phyloP scores from a whole-genome alignment of 2,797 vertebrate species.

The Bradypus variegatus region DNA sequence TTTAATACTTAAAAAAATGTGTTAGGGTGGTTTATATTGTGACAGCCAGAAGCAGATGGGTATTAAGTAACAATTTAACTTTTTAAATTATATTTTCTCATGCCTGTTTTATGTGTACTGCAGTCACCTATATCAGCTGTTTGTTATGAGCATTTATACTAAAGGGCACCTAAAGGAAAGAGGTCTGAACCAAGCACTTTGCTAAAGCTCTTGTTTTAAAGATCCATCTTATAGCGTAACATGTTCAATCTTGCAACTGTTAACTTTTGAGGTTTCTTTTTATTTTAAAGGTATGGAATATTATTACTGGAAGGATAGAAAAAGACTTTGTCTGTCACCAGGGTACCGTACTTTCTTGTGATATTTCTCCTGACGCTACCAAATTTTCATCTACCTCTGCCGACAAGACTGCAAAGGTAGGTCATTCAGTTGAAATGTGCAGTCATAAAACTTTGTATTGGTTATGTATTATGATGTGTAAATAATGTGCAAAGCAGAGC shows the following conservation, averaged over 20 bases:
- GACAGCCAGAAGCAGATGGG: neutral
- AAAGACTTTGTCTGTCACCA: constrained; percentile 83
- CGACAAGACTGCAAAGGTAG: constrained; percentile 92
- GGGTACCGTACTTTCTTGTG: constrained; percentile 87
- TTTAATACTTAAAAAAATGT: neutral
- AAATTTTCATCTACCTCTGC: constrained; percentile 89
- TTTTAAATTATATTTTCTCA: neutral
- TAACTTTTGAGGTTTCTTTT: constrained; percentile 1
- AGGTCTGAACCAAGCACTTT: neutral
- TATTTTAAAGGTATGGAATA: constrained; percentile 84
- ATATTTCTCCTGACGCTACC: constrained; percentile 80
- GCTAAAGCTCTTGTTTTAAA: neutral
- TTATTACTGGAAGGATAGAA: constrained; percentile 76
- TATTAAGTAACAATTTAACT: neutral
- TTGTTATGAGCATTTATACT: constrained; percentile 1
- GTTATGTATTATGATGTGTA: neutral
- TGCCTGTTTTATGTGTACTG: neutral
- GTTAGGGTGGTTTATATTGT: neutral
- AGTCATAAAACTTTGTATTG: neutral
- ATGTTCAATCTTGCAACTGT: neutral
- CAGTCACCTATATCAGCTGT: neutral
- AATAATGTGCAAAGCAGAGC: neutral
- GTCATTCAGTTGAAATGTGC: constrained; percentile 15
- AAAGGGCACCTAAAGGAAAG: neutral
- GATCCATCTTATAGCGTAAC: neutral